Percentiles rank a stretch among this genome's conserved stretches.
These are phyloP conservation scores for Zhengitettix transpicula DNA, from an alignment of 2,888 invertebrate species.

Conservation along the genomic window DNA sequence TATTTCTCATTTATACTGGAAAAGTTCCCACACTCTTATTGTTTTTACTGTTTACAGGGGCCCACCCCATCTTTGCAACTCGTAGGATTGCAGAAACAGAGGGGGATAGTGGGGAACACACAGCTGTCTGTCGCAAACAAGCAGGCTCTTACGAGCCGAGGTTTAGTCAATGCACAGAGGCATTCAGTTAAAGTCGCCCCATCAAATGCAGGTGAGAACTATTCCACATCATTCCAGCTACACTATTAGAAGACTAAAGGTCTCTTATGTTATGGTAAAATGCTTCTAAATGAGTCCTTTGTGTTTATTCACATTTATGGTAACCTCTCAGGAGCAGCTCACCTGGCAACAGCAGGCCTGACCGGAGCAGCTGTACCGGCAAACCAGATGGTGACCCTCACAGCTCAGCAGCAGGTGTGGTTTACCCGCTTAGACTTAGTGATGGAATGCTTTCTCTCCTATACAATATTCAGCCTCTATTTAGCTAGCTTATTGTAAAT, in stretches of 20 bases:
- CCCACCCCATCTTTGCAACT: constrained; percentile 25
- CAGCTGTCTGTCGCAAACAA: constrained; percentile 3
- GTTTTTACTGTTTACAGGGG: constrained; percentile 7
- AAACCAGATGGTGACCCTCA: constrained; percentile 11
- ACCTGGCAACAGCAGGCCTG: not conserved
- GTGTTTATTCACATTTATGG: no score
- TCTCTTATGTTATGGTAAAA: no score
- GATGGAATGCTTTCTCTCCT: no score
- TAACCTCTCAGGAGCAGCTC: no score
- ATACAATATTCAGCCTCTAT: no score
- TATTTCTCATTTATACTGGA: no score
- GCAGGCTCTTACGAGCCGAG: constrained; percentile 19
- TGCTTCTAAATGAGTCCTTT: no score
- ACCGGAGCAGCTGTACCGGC: constrained; percentile 5
- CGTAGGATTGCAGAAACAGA: constrained; percentile 24
- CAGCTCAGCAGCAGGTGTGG: constrained; percentile 10
- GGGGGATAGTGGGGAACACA: constrained; percentile 13
- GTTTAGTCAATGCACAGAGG: constrained; percentile 22
- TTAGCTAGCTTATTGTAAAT: no score
- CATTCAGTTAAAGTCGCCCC: constrained; percentile 17
- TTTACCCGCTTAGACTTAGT: no score
- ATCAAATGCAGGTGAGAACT: constrained; percentile 1
- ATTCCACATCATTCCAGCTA: no score
- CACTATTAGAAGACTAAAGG: no score
- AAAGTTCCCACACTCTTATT: no score